phyloP scores from a whole-genome alignment of 2,888 invertebrate genomes.

The Amorpha juglandis region DNA sequence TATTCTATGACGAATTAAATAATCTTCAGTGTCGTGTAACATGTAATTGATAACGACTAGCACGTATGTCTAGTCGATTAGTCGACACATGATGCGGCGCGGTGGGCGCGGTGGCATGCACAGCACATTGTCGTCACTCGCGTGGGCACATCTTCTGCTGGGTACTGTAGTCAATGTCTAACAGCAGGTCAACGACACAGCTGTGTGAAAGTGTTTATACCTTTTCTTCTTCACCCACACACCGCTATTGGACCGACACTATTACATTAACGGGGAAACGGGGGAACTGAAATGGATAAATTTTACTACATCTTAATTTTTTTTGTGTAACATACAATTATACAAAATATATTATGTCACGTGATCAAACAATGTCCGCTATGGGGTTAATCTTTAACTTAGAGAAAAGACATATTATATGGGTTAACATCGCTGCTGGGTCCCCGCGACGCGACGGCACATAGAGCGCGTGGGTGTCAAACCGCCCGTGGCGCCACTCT shows the following conservation, averaged over 20 bases:
- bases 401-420: too few relatives aligned
- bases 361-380: too few relatives aligned
- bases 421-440: too few relatives aligned
- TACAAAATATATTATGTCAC: too few relatives aligned
- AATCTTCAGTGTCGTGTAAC: neutral
- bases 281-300: constrained; percentile 5
- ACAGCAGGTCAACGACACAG: constrained; percentile 75
- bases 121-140: constrained; percentile 26
- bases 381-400: too few relatives aligned
- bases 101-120: constrained; percentile 22
- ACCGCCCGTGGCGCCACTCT: constrained; percentile 72
- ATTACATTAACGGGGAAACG: neutral
- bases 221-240: constrained; percentile 72
- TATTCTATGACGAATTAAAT: constrained; percentile 17
- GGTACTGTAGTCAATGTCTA: constrained; percentile 34
- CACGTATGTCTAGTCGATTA: neutral
- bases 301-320: constrained; percentile 1
- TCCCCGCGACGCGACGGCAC: neutral
- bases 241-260: constrained; percentile 28
- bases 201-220: constrained; percentile 77
- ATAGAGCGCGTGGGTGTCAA: constrained; percentile 50
- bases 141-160: constrained; percentile 59
- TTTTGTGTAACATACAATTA: neutral
- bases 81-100: constrained; percentile 6
- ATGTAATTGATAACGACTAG: neutral